phyloP scores from a whole-genome alignment of 2,888 invertebrate genomes.

The Zaprionus obscuricornis region DNA sequence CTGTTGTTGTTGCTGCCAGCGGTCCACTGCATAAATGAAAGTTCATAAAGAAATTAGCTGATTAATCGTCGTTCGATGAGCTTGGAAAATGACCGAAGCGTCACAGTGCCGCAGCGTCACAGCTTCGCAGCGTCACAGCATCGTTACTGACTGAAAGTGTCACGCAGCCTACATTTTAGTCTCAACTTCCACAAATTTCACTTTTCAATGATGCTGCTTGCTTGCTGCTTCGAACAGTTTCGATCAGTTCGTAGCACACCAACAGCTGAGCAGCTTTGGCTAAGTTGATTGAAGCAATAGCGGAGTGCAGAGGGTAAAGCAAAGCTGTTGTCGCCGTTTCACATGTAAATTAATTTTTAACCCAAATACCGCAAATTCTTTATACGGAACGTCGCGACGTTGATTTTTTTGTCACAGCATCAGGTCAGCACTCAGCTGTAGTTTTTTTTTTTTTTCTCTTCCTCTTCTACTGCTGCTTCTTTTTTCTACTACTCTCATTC shows the following conservation, averaged over 20 bases:
- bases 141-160: slow-evolving; percentile 68
- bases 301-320: slow-evolving; percentile 13
- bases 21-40: slow-evolving; percentile 71
- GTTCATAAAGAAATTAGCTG: slow-evolving; percentile 79
- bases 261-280: slow-evolving; percentile 38
- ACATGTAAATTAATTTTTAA: slow-evolving; percentile 81
- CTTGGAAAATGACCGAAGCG: slow-evolving; percentile 71
- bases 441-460: not conserved
- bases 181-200: slow-evolving; percentile 65
- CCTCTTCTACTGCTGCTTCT: slow-evolving; percentile 3
- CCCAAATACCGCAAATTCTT: slow-evolving; percentile 81
- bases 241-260: slow-evolving; percentile 21
- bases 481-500: slow-evolving; percentile 32
- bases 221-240: slow-evolving; percentile 9
- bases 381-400: slow-evolving; percentile 54
- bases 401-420: slow-evolving; percentile 40
- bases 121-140: not conserved
- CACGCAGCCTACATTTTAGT: slow-evolving; percentile 75
- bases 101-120: slow-evolving; percentile 24
- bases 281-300: too few species aligned
- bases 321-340: slow-evolving; percentile 53
- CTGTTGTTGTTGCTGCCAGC: slow-evolving; percentile 16
- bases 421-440: slow-evolving; percentile 34
- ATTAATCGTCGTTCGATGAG: slow-evolving; percentile 78
- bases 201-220: slow-evolving; percentile 73